Base-by-base conservation (phyloP, 2,113 vertebrate species). In the Mesitornis unicolor region DNA sequence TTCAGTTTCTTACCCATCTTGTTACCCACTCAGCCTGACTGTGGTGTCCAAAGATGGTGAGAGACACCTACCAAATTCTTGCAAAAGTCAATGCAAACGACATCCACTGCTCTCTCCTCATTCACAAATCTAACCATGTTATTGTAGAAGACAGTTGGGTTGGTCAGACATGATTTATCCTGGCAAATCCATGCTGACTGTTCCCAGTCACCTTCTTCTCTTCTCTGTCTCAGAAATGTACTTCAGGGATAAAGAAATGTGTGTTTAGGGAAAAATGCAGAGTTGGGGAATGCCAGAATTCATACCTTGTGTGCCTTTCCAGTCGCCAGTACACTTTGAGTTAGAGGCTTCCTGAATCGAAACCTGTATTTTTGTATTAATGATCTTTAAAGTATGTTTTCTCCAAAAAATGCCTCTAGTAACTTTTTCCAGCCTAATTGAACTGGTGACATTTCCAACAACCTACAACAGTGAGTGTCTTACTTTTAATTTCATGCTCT, bases 71-170 rank as follows among this genome's bases (percentile, higher is more conserved):
- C 10, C 0, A n/a, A 70, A 76, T 29, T 28, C 63, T 68, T 71
- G 40, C 24, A 7, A 7, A 57, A 67, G 45, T 5, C 1, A 1
- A 43, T 13, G 16, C 3, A 10, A 38, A 35, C n/a, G 36, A 3
- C 17, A 20, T 56, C 29, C 22, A 4, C 22, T 43, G 10, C 9
- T 79, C 36, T 63, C 24, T 75, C 45, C 40, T 83, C 28, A 5
- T 36, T 45, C 45, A 36, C 1, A 2, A 45, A 56, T 25, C 2
- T 25, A 60, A 16, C 4, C 19, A 17, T 0, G 0, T 47, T 61
- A 11, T n/a, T 67, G 11, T 28, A 38, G 56, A 45, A 70, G 53
- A 61, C 13, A 54, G n/a, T n/a, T n/a, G n/a, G n/a, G 33, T 22
- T n/a, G n/a, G n/a, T n/a, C n/a, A n/a, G n/a, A n/a, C n/a, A n/a